Percentiles rank a stretch among this genome's conserved stretches.
phyloP scores from a whole-genome alignment of 2,113 vertebrate species.

The Ginglymostoma cirratum region DNA sequence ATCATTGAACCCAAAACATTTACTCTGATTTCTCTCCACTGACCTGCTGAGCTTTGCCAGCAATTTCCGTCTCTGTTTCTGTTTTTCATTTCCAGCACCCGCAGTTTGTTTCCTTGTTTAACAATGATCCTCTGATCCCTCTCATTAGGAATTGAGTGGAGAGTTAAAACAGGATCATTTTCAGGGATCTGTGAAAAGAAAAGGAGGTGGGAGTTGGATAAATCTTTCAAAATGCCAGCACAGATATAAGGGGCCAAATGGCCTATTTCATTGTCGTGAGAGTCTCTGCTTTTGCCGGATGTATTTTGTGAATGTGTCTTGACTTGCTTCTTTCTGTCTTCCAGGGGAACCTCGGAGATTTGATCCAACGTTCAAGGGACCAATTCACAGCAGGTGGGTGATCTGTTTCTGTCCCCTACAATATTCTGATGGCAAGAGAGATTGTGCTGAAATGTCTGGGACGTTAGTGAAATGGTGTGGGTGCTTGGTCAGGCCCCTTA shows the following conservation, averaged over 20 bases:
- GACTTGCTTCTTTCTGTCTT: slow-evolving; percentile 55
- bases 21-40: too few relatives aligned
- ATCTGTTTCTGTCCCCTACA: neutral
- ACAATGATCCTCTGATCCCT: neutral
- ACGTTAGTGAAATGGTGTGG: neutral
- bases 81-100: too few relatives aligned
- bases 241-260: neutral
- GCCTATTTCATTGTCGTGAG: neutral
- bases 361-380: slow-evolving; percentile 85
- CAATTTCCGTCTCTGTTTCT: too few relatives aligned
- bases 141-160: neutral
- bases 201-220: neutral
- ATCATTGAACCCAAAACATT: too few relatives aligned
- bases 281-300: neutral
- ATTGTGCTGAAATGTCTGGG: neutral
- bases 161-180: neutral
- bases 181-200: neutral
- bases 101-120: too few relatives aligned
- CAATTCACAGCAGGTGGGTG: slow-evolving; percentile 75
- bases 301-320: neutral
- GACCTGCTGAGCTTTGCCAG: too few relatives aligned
- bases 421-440: neutral
- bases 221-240: neutral
- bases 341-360: slow-evolving; percentile 80
- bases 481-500: neutral